Evolutionary conservation across 2,113 vertebrate species (phyloP).

Genomic region (Chiloscyllium plagiosum): DNA sequence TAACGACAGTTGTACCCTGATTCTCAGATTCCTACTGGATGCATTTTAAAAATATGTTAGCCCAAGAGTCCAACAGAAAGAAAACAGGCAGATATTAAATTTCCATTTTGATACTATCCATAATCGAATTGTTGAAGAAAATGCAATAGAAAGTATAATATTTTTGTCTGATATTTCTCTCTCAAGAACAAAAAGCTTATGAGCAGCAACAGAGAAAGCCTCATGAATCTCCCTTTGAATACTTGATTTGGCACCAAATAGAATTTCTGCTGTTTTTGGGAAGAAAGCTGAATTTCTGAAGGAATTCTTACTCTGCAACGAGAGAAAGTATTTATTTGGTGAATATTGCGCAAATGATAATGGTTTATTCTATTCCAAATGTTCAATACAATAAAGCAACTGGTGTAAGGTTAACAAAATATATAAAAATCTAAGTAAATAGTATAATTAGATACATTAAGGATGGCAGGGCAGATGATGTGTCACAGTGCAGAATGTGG

Average conservation of each 20-base stretch:
- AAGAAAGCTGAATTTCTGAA: background rate
- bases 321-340: too few species aligned
- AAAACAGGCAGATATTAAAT: too few species aligned
- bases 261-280: background rate
- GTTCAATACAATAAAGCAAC: too few species aligned
- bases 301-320: too few species aligned
- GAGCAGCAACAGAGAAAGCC: background rate
- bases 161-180: background rate
- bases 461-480: too few species aligned
- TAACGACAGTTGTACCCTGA: background rate
- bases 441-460: too few species aligned
- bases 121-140: background rate
- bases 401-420: too few species aligned
- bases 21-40: conserved; percentile 7
- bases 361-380: too few species aligned
- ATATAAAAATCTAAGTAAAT: too few species aligned
- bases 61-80: background rate
- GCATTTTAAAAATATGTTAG: background rate
- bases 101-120: background rate
- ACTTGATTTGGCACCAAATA: background rate
- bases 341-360: too few species aligned
- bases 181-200: background rate
- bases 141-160: background rate
- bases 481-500: too few species aligned
- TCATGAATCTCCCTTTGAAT: background rate